Percentiles rank a stretch among this genome's conserved stretches.
These are phyloP conservation scores for Epirrhoe alternata DNA, from an alignment of 2,888 invertebrate genomes.

Conservation along the genomic window DNA sequence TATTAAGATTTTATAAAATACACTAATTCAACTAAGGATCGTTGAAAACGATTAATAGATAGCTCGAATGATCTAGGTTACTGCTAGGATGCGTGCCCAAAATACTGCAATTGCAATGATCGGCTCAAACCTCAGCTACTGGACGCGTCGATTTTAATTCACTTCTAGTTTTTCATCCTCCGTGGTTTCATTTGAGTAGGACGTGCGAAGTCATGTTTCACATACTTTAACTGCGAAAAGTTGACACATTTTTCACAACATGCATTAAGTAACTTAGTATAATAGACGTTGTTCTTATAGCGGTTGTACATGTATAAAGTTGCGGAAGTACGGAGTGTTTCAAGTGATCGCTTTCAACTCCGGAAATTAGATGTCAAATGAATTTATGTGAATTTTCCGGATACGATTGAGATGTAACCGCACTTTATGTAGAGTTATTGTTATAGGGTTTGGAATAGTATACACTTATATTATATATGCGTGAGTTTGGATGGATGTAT, in stretches of 20 bases:
- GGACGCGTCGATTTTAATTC: not conserved
- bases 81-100: too few relatives aligned
- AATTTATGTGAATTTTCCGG: conserved; percentile 30
- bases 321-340: conserved; percentile 2
- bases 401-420: conserved; percentile 7
- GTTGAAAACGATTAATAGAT: too few relatives aligned
- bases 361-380: conserved; percentile 35
- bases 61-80: too few relatives aligned
- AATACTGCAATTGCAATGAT: too few relatives aligned
- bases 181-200: conserved; percentile 21
- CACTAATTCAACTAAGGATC: too few relatives aligned
- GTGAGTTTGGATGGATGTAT: too few relatives aligned
- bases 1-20: too few relatives aligned
- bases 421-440: not conserved
- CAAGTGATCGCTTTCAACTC: conserved; percentile 29
- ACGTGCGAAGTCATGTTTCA: conserved; percentile 57
- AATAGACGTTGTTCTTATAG: conserved; percentile 34
- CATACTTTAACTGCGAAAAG: conserved; percentile 47
- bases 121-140: too few relatives aligned
- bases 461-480: too few relatives aligned
- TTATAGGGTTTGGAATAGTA: not conserved
- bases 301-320: conserved; percentile 18
- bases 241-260: conserved; percentile 52
- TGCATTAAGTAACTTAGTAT: conserved; percentile 39
- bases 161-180: not conserved